Base-by-base conservation (phyloP, 2,797 vertebrate species). In the Semotilus atromaculatus region DNA sequence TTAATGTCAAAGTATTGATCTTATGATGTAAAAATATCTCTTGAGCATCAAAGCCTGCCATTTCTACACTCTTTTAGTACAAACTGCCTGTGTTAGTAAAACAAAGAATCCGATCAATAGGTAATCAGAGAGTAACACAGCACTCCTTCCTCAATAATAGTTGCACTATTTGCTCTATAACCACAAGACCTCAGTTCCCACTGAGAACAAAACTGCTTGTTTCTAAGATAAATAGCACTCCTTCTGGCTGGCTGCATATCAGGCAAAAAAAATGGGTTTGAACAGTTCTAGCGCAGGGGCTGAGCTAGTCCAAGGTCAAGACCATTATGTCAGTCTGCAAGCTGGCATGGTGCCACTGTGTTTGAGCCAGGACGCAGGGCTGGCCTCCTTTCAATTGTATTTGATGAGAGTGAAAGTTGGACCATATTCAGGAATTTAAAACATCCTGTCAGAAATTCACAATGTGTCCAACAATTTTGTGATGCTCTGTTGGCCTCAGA, bases 41-140 rank as follows among this genome's bases (percentile, higher is more conserved):
- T 74, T 48, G 36, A 34, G n/a, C 19, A 70, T 34, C 51, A 75
- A 76, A 76, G 29, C 71, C 7, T 72, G 58, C 67, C 43, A 68
- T 62, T 60, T 82, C 60, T 82, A 70, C 66, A 38, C 45, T 60
- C 38, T 84, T 84, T 67, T 77, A 81, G 67, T 68, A 53, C 21
- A 53, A 84, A 74, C 78, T 76, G 48, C 62, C 81, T 73, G 48
- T 80, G 76, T 86, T 75, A 71, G 77, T 58, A 62, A 55, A 66
- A 60, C 81, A n/a, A 67, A 51, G 31, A 67, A 51, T n/a, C 21
- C 3, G 58, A 88, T 88, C 81, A 81, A 86, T 88, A 88, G 26
- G 66, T 80, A 67, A 84, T 88, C 82, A 86, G 79, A 82, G 70
- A 23, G n/a, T 29, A 82, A 83, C 87, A 76, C 79, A 51, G 73